phyloP scores from a whole-genome alignment of 1,140 invertebrate genomes.

The Drosophila trapezifrons region DNA sequence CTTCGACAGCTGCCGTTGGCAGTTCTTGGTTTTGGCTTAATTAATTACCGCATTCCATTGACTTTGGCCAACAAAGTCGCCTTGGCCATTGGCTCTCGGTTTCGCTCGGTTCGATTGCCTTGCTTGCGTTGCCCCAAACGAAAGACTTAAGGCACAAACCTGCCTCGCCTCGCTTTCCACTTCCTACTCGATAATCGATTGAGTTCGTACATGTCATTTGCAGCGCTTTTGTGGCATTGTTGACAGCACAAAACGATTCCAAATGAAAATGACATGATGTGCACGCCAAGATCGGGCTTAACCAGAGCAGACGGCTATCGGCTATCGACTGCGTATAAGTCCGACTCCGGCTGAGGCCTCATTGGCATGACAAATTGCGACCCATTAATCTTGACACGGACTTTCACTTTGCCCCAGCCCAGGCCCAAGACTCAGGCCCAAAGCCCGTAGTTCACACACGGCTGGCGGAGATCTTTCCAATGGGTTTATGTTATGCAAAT shows the following conservation, averaged over 20 bases:
- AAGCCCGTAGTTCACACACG: conserved; percentile 43
- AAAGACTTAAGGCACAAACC: conserved; percentile 79
- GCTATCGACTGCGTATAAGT: conserved; percentile 30
- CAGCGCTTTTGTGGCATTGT: conserved; percentile 75
- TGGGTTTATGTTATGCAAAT: conserved; percentile 66
- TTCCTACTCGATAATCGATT: conserved; percentile 80
- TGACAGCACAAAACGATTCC: conserved; percentile 75
- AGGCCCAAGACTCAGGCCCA: conserved; percentile 12
- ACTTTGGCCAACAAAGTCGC: conserved; percentile 30
- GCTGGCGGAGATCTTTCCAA: conserved; percentile 6
- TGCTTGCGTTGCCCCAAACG: conserved; percentile 53
- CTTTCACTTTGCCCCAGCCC: conserved; percentile 68
- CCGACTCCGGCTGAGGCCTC: conserved; percentile 26
- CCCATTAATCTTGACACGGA: conserved; percentile 77
- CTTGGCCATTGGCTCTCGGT: conserved; percentile 27
- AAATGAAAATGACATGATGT: conserved; percentile 79
- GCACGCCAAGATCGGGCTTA: conserved; percentile 58
- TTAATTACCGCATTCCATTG: conserved; percentile 76
- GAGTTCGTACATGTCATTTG: conserved; percentile 82
- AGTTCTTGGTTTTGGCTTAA: conserved; percentile 69
- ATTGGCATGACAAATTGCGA: conserved; percentile 73
- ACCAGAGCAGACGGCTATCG: conserved; percentile 32
- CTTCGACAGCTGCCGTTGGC: conserved; percentile 69
- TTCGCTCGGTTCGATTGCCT: conserved; percentile 42
- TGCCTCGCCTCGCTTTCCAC: conserved; percentile 48